Base-by-base conservation (phyloP, 2,797 vertebrate species). In the Urocyon cinereoargenteus region DNA sequence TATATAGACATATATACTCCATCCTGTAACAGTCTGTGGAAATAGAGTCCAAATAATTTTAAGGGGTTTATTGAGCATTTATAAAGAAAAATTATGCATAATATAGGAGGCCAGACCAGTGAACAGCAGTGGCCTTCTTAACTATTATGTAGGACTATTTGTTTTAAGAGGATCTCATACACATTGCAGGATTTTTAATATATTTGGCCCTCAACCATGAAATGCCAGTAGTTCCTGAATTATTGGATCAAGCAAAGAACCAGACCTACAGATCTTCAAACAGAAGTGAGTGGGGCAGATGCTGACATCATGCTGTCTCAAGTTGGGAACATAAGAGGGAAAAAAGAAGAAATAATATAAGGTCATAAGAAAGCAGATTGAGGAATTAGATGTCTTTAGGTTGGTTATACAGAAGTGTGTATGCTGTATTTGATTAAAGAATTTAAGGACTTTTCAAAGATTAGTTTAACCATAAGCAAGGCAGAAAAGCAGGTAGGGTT, bases 381-480 rank as follows among this genome's bases (percentile, higher is more conserved):
- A 86, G n/a, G 36, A 84, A 73, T 81, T 61, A 89, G 7, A 81
- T 31, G 45, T 78, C 36, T 88, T 87, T 78, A 49, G 36, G 10
- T 26, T 66, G 49, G 16, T 84, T 84, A 36, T 9, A 11, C 34
- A 62, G 45, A 91, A 93, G 34, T 78, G 51, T 86, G 45, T 64
- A 83, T 64, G 24, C 45, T 83, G 3, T n/a, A 34, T 36, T 78
- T 73, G 57, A 84, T 86, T 92, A 97, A 94, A 19, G 5, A 89
- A n/a, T 85, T 68, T 83, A 70, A 78, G 45, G 36, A 22, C 9
- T 57, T 90, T 75, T 81, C 53, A 77, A 68, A 83, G 51, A 62
- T 82, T 77, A 57, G 61, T 89, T 86, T 86, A 34, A 77, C 59
- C 28, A 31, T 51, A 91, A 93, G 66, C n/a, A 86, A 96, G n/a